These are phyloP conservation scores for Thunnus albacares DNA, from an alignment of 2,797 vertebrate genomes.

Conservation along the genomic window DNA sequence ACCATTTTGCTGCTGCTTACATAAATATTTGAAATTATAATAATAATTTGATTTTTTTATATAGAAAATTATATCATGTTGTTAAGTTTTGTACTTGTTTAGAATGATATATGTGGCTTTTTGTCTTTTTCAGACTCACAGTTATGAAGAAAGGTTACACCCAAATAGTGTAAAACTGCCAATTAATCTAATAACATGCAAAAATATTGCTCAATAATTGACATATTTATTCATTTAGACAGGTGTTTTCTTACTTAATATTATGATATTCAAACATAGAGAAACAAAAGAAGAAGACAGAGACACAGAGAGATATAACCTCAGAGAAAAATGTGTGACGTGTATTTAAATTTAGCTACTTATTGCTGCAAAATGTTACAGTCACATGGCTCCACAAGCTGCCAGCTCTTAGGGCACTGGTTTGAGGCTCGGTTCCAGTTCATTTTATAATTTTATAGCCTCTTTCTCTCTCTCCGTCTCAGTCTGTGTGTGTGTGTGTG, in stretches of 20 bases:
- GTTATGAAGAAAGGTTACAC: background rate
- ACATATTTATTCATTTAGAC: background rate
- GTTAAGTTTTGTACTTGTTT: conserved; percentile 1
- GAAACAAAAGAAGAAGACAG: background rate
- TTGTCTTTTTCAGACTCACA: conserved; percentile 7
- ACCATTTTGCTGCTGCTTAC: background rate
- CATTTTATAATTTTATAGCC: conserved; percentile 49
- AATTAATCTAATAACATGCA: background rate
- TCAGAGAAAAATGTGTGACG: background rate
- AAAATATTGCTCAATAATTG: background rate
- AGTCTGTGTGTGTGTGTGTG: conserved; percentile 2
- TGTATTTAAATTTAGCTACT: background rate
- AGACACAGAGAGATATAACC: background rate
- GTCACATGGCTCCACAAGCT: conserved; percentile 2
- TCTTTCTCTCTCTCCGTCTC: no score
- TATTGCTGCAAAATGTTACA: conserved; percentile 9
- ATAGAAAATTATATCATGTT: background rate
- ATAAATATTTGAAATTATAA: conserved; percentile 6
- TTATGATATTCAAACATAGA: background rate
- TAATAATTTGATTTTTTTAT: no score
- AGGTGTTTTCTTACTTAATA: background rate
- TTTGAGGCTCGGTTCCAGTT: conserved; percentile 32
- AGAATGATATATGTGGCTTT: background rate
- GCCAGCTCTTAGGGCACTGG: conserved; percentile 21
- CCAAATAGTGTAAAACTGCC: background rate